phyloP scores from a whole-genome alignment of 1,140 invertebrate species.

The Drosophila paulistorum region DNA sequence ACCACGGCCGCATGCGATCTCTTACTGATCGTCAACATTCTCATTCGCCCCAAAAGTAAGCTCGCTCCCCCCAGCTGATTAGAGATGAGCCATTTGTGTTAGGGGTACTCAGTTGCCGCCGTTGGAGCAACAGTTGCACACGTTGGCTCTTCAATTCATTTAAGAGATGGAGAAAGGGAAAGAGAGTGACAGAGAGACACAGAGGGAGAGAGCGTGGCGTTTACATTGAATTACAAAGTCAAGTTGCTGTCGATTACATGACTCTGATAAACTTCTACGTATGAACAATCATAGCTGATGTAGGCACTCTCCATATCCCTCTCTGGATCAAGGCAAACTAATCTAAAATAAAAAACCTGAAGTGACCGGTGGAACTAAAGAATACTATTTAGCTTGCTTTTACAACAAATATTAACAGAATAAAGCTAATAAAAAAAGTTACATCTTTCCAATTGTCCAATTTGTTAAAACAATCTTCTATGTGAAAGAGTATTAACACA shows the following conservation, averaged over 20 bases:
- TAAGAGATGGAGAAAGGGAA: background rate
- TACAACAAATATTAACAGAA: no score
- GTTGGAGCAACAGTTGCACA: constrained; percentile 42
- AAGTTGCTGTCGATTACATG: constrained; percentile 25
- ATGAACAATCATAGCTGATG: background rate
- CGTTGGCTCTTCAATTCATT: constrained; percentile 37
- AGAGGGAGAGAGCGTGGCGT: background rate
- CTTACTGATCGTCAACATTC: constrained; percentile 43
- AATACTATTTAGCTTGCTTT: no score
- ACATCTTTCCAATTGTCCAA: no score
- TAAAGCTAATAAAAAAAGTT: no score
- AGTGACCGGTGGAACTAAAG: background rate
- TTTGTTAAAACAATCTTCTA: no score
- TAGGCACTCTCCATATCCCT: background rate
- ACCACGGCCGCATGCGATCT: constrained; percentile 68
- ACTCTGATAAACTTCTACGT: background rate
- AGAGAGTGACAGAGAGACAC: background rate
- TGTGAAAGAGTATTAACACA: background rate
- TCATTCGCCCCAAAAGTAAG: background rate
- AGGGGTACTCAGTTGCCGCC: background rate
- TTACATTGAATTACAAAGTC: constrained; percentile 30
- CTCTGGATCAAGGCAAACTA: constrained; percentile 3
- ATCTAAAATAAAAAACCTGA: background rate
- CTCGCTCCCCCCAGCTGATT: constrained; percentile 28
- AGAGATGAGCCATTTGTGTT: constrained; percentile 7